Evolutionary conservation across 2,888 invertebrate species (phyloP).

Genomic region (Macrophya alboannulata): DNA sequence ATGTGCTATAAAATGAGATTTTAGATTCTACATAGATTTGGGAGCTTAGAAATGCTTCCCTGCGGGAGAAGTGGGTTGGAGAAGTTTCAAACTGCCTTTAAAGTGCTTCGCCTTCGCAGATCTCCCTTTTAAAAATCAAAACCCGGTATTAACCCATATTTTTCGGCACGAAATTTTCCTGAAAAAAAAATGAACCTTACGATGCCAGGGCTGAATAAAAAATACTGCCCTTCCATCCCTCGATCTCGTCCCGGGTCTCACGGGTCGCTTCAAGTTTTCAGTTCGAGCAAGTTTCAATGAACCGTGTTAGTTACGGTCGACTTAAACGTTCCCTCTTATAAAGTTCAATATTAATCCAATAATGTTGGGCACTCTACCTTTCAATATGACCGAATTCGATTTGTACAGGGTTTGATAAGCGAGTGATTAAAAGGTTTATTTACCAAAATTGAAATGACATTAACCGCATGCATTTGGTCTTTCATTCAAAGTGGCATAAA

Average conservation of each 20-base stretch:
- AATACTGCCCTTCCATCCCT: conserved; percentile 10
- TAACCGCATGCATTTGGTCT: neutral
- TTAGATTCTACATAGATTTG: neutral
- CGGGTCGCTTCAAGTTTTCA: neutral
- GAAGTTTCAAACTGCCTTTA: conserved; percentile 9
- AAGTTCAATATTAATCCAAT: conserved; percentile 38
- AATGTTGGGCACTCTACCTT: conserved; percentile 1
- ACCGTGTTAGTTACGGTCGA: conserved; percentile 18
- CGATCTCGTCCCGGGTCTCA: neutral
- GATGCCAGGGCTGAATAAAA: neutral
- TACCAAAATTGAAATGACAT: neutral
- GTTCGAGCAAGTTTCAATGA: conserved; percentile 4
- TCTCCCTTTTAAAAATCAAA: neutral
- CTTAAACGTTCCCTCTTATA: neutral
- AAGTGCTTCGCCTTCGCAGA: conserved; percentile 8
- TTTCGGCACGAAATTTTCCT: neutral
- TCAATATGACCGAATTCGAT: neutral
- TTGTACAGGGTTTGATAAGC: neutral
- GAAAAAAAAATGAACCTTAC: neutral
- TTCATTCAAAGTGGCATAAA: neutral
- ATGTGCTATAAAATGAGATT: conserved; percentile 35
- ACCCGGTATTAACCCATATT: neutral
- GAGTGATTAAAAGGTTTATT: neutral
- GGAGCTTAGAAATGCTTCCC: neutral
- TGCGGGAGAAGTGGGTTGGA: neutral